These are phyloP conservation scores for Acronicta leporina DNA, from an alignment of 2,888 invertebrate species.

Conservation along the genomic window DNA sequence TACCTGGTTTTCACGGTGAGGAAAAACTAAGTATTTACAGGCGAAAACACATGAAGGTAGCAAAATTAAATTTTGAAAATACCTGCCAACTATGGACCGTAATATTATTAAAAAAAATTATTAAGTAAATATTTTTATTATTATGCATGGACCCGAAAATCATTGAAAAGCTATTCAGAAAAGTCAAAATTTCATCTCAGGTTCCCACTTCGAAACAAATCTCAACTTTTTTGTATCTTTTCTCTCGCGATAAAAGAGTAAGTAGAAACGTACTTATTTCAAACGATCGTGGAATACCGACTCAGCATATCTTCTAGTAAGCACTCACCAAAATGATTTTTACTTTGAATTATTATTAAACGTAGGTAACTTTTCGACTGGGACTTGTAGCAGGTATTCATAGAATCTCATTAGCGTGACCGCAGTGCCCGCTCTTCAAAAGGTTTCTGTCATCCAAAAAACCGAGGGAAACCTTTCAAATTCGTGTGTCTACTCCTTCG, in stretches of 20 bases:
- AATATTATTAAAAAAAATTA: too few species aligned
- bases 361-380: conserved; percentile 15
- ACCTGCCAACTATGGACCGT: too few species aligned
- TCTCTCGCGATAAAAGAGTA: conserved; percentile 14
- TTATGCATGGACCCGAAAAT: too few species aligned
- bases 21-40: too few species aligned
- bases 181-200: neutral
- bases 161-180: too few species aligned
- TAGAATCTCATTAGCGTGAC: conserved; percentile 41
- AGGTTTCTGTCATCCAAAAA: conserved; percentile 29
- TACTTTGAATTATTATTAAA: conserved; percentile 26
- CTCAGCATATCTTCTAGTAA: conserved; percentile 5
- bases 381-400: conserved; percentile 29
- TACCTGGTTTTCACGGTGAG: too few species aligned
- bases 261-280: conserved; percentile 2
- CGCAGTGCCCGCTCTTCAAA: conserved; percentile 10
- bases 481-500: conserved; percentile 9
- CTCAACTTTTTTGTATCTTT: neutral
- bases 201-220: conserved; percentile 24
- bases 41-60: too few species aligned
- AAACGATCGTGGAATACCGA: neutral
- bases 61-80: too few species aligned
- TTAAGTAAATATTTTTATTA: too few species aligned
- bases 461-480: conserved; percentile 22
- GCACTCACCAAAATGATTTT: conserved; percentile 18